Evolutionary conservation across 2,888 invertebrate species (phyloP).

Genomic region (Parapristionchus giblindavisi): DNA sequence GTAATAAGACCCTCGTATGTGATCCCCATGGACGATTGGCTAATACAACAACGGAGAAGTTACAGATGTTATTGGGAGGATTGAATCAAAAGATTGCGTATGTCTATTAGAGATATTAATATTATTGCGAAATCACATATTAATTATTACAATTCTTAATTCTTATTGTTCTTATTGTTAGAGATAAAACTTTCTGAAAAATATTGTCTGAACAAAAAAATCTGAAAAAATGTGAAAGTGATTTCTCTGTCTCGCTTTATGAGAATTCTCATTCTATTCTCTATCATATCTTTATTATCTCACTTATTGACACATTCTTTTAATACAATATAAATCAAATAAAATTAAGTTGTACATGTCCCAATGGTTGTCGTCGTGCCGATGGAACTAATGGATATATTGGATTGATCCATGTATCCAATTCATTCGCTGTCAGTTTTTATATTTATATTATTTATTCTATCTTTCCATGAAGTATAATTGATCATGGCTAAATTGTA

Average conservation of each 20-base stretch:
- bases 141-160: too few species aligned
- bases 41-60: slow-evolving; percentile 49
- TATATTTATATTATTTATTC: too few species aligned
- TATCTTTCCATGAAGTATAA: neutral
- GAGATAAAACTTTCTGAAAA: neutral
- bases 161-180: too few species aligned
- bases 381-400: slow-evolving; percentile 57
- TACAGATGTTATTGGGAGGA: slow-evolving; percentile 49
- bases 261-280: too few species aligned
- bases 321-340: too few species aligned
- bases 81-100: slow-evolving; percentile 54
- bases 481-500: neutral
- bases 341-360: slow-evolving; percentile 56
- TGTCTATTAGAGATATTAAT: neutral
- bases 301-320: too few species aligned
- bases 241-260: too few species aligned
- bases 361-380: slow-evolving; percentile 51
- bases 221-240: too few species aligned
- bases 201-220: too few species aligned
- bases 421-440: slow-evolving; percentile 50
- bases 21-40: slow-evolving; percentile 52
- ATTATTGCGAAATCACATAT: neutral
- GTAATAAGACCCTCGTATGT: slow-evolving; percentile 52
- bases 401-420: slow-evolving; percentile 59
- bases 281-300: too few species aligned